A percentile compares a stretch with the other conserved stretches of the same genome.
These are phyloP conservation scores for Passerculus sandwichensis DNA, from an alignment of 2,797 vertebrate genomes.

Conservation along the genomic window DNA sequence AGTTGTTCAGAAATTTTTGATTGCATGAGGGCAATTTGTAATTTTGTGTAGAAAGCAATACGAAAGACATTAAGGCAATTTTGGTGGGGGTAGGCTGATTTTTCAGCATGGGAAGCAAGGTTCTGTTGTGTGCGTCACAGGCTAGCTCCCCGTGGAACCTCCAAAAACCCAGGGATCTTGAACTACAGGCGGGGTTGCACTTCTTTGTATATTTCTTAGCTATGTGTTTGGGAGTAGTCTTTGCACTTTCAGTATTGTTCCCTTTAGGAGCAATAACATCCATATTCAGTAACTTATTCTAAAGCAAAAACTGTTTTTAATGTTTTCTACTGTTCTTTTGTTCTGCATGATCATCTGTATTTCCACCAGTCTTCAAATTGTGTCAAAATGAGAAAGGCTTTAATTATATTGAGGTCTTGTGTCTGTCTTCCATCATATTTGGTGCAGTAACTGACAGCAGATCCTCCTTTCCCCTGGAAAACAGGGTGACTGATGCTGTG, in stretches of 20 bases:
- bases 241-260: neutral
- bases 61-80: neutral
- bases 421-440: slow-evolving; percentile 3
- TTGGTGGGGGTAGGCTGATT: neutral
- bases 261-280: neutral
- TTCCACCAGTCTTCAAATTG: neutral
- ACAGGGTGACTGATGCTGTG: rapidly evolving
- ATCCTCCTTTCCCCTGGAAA: neutral
- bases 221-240: neutral
- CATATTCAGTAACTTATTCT: neutral
- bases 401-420: neutral
- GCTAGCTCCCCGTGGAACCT: neutral
- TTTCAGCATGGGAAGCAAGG: neutral
- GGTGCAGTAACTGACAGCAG: slow-evolving; percentile 2
- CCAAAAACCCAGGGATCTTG: neutral
- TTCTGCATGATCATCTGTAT: neutral
- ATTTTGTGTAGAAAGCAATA: neutral
- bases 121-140: neutral
- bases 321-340: neutral
- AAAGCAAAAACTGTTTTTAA: neutral
- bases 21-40: neutral
- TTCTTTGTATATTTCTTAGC: neutral
- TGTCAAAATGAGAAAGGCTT: slow-evolving; percentile 15
- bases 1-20: neutral
- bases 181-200: neutral